phyloP scores from a whole-genome alignment of 1,140 invertebrate genomes.

The Babylonia areolata region DNA sequence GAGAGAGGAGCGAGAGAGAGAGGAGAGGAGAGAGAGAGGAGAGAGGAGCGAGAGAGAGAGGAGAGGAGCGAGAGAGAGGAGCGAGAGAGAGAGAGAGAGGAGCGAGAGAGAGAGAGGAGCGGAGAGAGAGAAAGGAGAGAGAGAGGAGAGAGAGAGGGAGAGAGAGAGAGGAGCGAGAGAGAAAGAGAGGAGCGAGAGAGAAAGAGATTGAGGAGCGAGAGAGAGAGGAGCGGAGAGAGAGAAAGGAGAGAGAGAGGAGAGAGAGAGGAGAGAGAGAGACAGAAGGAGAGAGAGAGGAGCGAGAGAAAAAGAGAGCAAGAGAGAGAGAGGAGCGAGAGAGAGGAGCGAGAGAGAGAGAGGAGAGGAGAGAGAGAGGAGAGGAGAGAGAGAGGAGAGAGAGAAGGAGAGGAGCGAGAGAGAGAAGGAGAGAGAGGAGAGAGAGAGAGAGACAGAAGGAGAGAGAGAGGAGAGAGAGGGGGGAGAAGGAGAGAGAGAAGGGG shows the following conservation, averaged over 20 bases:
- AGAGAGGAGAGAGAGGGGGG: conserved; percentile 8
- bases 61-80: neutral
- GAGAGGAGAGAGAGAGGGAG: neutral
- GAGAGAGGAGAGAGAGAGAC: conserved; percentile 21
- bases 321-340: neutral
- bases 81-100: too few relatives aligned
- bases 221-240: too few relatives aligned
- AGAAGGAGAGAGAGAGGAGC: neutral
- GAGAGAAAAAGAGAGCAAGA: neutral
- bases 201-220: too few relatives aligned
- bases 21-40: neutral
- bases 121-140: conserved; percentile 11
- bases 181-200: conserved; percentile 1
- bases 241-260: conserved; percentile 10
- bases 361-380: neutral
- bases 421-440: neutral
- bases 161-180: too few relatives aligned
- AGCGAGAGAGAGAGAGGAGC: too few relatives aligned
- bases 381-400: conserved; percentile 13
- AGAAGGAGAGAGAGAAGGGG: conserved; percentile 17
- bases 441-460: conserved; percentile 33
- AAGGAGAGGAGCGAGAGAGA: conserved; percentile 31
- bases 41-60: too few relatives aligned
- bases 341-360: too few relatives aligned
- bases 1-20: neutral